phyloP scores from a whole-genome alignment of 2,797 vertebrate genomes.

The Valencia hispanica region DNA sequence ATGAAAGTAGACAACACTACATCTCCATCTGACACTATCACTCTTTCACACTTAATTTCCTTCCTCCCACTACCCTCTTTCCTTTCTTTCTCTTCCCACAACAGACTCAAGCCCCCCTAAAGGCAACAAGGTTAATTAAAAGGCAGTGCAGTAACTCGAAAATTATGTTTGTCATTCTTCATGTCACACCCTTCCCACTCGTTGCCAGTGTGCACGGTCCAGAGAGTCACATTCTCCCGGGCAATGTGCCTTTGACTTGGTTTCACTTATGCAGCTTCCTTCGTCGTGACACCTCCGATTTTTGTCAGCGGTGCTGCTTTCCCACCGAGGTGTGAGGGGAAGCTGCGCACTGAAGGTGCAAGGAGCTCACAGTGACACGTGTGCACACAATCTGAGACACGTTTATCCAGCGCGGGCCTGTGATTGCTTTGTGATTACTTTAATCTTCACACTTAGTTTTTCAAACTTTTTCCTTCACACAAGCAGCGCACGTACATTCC shows the following conservation, averaged over 20 bases:
- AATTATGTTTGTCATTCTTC: conserved; percentile 65
- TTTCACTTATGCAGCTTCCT: conserved; percentile 58
- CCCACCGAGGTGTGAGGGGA: conserved; percentile 75
- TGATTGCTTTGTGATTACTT: conserved; percentile 62
- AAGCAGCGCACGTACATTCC: conserved; percentile 18
- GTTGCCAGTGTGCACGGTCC: conserved; percentile 50
- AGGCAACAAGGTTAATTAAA: conserved; percentile 73
- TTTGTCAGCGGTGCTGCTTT: conserved; percentile 70
- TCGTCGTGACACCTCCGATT: conserved; percentile 76
- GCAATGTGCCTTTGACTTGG: conserved; percentile 58
- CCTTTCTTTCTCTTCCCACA: conserved; percentile 46
- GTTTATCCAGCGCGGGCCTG: conserved; percentile 46
- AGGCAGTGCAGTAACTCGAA: conserved; percentile 66
- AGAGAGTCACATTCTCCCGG: conserved; percentile 57
- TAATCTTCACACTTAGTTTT: conserved; percentile 64
- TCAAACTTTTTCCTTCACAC: conserved; percentile 49
- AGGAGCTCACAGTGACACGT: conserved; percentile 66
- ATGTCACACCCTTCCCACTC: conserved; percentile 63
- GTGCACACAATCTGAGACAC: conserved; percentile 63
- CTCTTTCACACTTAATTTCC: conserved; percentile 62
- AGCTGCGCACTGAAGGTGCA: conserved; percentile 74
- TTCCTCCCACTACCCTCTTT: conserved; percentile 46
- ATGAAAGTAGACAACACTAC: conserved; percentile 58
- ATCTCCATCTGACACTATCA: conserved; percentile 56
- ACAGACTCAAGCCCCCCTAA: conserved; percentile 50